These are phyloP conservation scores for Octonoba sinensis DNA, from an alignment of 2,888 invertebrate genomes.

Conservation along the genomic window DNA sequence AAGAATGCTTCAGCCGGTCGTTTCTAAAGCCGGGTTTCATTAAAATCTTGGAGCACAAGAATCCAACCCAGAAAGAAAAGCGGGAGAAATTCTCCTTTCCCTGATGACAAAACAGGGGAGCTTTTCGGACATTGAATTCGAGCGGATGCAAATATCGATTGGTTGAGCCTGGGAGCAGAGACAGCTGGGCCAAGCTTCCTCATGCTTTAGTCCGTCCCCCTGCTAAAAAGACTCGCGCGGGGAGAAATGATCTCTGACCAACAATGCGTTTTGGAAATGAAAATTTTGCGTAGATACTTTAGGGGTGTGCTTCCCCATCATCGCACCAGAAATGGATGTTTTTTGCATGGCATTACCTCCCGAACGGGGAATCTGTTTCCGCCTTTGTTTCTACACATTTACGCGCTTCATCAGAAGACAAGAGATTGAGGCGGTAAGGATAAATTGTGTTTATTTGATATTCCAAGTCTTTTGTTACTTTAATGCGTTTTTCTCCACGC, in stretches of 20 bases:
- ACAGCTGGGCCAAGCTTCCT: conserved; percentile 30
- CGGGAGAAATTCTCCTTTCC: too few relatives aligned
- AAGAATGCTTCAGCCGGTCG: too few relatives aligned
- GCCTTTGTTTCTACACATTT: too few relatives aligned
- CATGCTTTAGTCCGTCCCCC: background rate
- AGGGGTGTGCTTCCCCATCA: background rate
- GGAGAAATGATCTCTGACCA: conserved; percentile 7
- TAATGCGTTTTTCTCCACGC: too few relatives aligned
- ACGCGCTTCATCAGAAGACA: too few relatives aligned
- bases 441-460: too few relatives aligned
- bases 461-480: too few relatives aligned
- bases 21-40: background rate
- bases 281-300: background rate
- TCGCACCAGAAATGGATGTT: conserved; percentile 6
- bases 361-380: background rate
- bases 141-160: conserved; percentile 49
- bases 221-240: conserved; percentile 10
- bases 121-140: conserved; percentile 39
- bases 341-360: background rate
- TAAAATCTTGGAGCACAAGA: background rate
- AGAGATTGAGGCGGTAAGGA: too few relatives aligned
- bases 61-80: conserved; percentile 6
- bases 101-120: background rate
- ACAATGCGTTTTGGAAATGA: conserved; percentile 14
- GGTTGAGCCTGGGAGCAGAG: conserved; percentile 45